Evolutionary conservation across 1,140 invertebrate genomes (phyloP).

Genomic region (Drosophila melanica): DNA sequence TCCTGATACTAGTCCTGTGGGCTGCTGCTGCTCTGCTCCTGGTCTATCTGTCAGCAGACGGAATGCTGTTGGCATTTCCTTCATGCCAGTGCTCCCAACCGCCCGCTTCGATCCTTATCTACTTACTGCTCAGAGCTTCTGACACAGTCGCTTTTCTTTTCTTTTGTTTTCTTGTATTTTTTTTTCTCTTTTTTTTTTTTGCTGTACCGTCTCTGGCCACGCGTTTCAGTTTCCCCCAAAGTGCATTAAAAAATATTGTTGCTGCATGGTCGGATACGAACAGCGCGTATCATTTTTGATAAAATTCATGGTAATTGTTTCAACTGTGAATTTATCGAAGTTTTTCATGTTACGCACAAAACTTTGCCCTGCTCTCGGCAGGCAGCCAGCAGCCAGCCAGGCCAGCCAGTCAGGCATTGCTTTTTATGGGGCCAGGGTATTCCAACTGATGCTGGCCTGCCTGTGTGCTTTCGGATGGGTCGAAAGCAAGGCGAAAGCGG

Average conservation of each 20-base stretch:
- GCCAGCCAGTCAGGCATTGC: constrained; percentile 47
- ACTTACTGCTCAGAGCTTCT: constrained; percentile 59
- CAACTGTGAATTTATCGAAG: constrained; percentile 83
- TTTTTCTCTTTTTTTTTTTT: not conserved
- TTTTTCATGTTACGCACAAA: constrained; percentile 81
- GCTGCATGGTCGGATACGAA: constrained; percentile 82
- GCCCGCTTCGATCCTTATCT: constrained; percentile 62
- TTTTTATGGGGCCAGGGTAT: constrained; percentile 41
- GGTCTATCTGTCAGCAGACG: constrained; percentile 77
- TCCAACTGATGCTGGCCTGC: not conserved
- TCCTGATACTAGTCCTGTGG: not conserved
- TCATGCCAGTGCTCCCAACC: constrained; percentile 21
- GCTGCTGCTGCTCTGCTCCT: constrained; percentile 39
- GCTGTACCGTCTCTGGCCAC: constrained; percentile 27
- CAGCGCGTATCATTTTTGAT: constrained; percentile 82
- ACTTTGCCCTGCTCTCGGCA: constrained; percentile 58
- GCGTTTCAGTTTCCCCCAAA: constrained; percentile 79
- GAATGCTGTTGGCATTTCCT: constrained; percentile 64
- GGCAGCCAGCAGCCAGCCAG: constrained; percentile 28
- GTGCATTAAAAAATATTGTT: constrained; percentile 83
- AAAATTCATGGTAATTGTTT: constrained; percentile 83
- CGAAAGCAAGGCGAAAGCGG: not conserved
- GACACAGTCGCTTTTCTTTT: constrained; percentile 49
- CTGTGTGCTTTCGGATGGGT: not conserved
- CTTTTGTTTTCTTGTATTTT: constrained; percentile 9